These are phyloP conservation scores for Prionchulus punctatus DNA, from an alignment of 2,888 invertebrate species.

Conservation along the genomic window DNA sequence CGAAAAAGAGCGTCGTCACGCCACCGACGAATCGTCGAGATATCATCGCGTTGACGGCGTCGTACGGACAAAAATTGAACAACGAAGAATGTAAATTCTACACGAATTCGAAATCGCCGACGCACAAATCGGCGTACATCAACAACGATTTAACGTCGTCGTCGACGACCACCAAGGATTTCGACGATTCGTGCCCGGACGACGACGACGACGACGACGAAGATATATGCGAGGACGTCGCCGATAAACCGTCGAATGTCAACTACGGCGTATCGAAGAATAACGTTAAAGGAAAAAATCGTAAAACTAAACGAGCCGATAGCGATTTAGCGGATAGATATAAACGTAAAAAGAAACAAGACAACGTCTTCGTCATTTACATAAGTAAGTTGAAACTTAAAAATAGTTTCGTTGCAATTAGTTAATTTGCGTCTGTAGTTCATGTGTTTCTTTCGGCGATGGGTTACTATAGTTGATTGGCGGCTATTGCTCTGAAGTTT, in stretches of 20 bases:
- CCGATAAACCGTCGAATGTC: neutral
- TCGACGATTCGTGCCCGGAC: neutral
- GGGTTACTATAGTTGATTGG: too few relatives aligned
- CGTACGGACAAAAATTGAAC: neutral
- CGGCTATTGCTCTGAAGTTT: too few relatives aligned
- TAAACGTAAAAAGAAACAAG: neutral
- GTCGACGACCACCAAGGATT: neutral
- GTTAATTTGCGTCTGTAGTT: too few relatives aligned
- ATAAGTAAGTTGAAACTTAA: too few relatives aligned
- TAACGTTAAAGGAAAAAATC: neutral
- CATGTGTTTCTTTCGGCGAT: too few relatives aligned
- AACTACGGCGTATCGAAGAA: neutral
- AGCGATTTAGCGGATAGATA: neutral
- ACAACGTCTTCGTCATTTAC: neutral
- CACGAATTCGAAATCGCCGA: neutral
- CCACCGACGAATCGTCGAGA: neutral
- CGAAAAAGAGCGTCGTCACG: too few relatives aligned
- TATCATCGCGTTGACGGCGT: neutral
- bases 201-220: neutral
- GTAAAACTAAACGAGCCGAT: neutral
- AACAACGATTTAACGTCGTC: slow-evolving; percentile 25
- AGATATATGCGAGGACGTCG: neutral
- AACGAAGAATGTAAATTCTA: neutral
- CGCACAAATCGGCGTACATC: slow-evolving; percentile 26
- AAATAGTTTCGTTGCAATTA: too few relatives aligned